Evolutionary conservation across 2,888 invertebrate genomes (phyloP).

Genomic region (Malacosoma neustria): DNA sequence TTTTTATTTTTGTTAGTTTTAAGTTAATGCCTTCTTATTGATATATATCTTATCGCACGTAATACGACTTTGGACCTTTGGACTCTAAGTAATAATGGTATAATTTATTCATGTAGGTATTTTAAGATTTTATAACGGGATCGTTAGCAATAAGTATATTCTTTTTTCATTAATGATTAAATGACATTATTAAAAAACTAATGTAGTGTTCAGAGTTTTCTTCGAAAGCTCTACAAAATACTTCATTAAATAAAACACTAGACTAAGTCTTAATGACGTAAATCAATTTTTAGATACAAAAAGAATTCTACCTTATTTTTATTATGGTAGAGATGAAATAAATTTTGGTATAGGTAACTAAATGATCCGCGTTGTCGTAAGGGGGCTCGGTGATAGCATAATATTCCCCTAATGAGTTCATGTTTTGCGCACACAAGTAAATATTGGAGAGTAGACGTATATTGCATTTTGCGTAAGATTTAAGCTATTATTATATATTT

Average conservation of each 20-base stretch:
- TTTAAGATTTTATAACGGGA: no score
- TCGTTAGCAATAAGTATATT: no score
- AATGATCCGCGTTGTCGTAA: slow-evolving; percentile 15
- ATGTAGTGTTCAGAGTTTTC: slow-evolving; percentile 6
- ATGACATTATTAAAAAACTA: not conserved
- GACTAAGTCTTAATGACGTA: slow-evolving; percentile 4
- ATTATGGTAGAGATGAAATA: not conserved
- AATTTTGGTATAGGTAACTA: slow-evolving; percentile 2
- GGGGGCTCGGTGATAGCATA: slow-evolving; percentile 18
- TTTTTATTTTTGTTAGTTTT: no score
- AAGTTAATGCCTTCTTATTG: no score
- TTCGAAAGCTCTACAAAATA: slow-evolving; percentile 16
- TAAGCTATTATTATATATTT: no score
- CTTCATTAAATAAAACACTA: slow-evolving; percentile 15
- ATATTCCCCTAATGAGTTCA: slow-evolving; percentile 22
- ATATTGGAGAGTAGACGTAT: slow-evolving; percentile 1
- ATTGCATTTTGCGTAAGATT: slow-evolving; percentile 3
- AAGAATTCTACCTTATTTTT: not conserved
- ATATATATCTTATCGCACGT: no score
- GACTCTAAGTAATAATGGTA: no score
- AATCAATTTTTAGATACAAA: not conserved
- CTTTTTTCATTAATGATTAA: no score
- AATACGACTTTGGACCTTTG: no score
- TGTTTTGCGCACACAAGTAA: slow-evolving; percentile 14
- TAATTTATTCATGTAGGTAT: no score